phyloP scores from a whole-genome alignment of 2,888 invertebrate genomes.

The Nebria salina region DNA sequence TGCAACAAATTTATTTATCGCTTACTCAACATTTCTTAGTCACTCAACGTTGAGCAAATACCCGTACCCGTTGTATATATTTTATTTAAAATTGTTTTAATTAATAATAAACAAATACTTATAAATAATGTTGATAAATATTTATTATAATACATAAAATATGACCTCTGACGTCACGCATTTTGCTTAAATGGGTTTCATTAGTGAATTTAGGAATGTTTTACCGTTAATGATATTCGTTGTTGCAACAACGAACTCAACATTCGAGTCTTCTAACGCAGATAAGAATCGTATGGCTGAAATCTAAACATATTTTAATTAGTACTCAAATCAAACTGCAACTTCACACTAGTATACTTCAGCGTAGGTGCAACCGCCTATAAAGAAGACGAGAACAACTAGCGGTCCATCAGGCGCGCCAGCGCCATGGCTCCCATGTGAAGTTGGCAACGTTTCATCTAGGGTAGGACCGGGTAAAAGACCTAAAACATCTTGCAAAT shows the following conservation, averaged over 20 bases:
- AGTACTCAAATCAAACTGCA: background rate
- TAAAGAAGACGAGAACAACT: constrained; percentile 91
- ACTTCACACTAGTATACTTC: constrained; percentile 73
- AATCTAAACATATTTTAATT: constrained; percentile 62
- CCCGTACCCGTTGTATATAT: no score
- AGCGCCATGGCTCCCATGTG: constrained; percentile 57
- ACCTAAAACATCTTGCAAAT: constrained; percentile 84
- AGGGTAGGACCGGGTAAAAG: constrained; percentile 83
- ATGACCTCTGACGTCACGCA: background rate
- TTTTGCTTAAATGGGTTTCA: constrained; percentile 62
- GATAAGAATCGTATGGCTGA: constrained; percentile 79
- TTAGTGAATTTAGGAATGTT: constrained; percentile 81
- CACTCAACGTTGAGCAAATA: no score
- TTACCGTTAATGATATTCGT: constrained; percentile 93
- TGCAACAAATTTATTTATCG: no score
- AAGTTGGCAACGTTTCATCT: constrained; percentile 68
- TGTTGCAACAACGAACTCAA: constrained; percentile 90
- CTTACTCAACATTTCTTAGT: no score
- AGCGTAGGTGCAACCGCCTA: constrained; percentile 97
- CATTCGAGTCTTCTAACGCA: constrained; percentile 82
- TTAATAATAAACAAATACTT: no score
- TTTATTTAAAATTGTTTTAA: no score
- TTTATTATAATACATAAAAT: background rate
- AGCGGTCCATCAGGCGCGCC: constrained; percentile 66
- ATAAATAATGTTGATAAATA: background rate